Evolutionary conservation across 2,113 vertebrate genomes (phyloP).

Genomic region (Brachyistius frenatus): DNA sequence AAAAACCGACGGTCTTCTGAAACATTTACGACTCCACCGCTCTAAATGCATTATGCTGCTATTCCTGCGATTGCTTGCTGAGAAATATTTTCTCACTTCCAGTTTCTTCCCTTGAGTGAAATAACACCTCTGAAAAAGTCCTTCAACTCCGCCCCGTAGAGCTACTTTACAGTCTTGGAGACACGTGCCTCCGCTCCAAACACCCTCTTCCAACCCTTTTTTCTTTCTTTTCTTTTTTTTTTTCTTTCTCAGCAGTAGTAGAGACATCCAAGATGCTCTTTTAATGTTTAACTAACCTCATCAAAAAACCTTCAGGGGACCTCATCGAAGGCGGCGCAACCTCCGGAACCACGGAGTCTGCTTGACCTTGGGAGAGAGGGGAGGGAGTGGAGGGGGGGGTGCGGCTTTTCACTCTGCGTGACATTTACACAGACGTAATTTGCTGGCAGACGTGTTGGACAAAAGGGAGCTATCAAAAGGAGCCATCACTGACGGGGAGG

Average conservation of each 20-base stretch:
- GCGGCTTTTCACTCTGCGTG: conserved; percentile 52
- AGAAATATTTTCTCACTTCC: conserved; percentile 13
- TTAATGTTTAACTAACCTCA: conserved; percentile 77
- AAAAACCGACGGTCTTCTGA: conserved; percentile 29
- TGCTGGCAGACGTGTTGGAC: conserved; percentile 63
- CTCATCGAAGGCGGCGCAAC: conserved; percentile 53
- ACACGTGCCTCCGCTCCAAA: conserved; percentile 45
- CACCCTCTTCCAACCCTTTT: conserved; percentile 1
- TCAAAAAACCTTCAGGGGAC: conserved; percentile 60
- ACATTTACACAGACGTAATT: conserved; percentile 83
- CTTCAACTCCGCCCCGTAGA: conserved; percentile 37
- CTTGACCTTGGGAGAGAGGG: conserved; percentile 41
- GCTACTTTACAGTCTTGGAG: conserved; percentile 28
- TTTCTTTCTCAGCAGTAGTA: background rate
- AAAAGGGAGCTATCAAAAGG: conserved; percentile 76
- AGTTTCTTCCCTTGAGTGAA: conserved; percentile 44
- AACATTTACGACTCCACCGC: conserved; percentile 34
- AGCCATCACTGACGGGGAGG: conserved; percentile 49
- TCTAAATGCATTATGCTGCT: conserved; percentile 43
- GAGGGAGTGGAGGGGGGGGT: too few species aligned
- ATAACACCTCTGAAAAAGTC: conserved; percentile 53
- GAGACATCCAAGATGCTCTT: conserved; percentile 50
- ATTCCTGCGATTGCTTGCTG: conserved; percentile 21
- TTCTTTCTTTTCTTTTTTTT: conserved; percentile 39
- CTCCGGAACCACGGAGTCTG: conserved; percentile 25